Conservation (phyloP, 2,797 vertebrate genomes). For the Arnoldichthys spilopterus region DNA sequence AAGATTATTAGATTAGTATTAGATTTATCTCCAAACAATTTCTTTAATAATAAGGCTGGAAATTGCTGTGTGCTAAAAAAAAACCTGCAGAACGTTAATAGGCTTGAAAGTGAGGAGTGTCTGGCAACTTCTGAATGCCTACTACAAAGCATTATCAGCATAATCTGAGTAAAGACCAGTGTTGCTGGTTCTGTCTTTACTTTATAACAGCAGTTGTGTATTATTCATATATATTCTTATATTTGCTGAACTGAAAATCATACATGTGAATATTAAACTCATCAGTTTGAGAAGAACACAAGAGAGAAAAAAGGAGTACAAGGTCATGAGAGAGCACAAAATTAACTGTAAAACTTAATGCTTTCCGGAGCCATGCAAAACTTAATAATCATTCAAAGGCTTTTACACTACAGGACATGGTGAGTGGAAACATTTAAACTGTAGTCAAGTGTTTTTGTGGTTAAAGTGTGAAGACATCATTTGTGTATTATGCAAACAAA, state of each 20-base stretch:
- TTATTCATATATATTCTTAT: not conserved
- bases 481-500: not conserved
- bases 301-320: too few relatives aligned
- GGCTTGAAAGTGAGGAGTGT: not conserved
- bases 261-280: not conserved
- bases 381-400: not conserved
- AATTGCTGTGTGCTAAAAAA: too few relatives aligned
- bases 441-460: not conserved
- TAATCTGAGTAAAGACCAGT: too few relatives aligned
- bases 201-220: not conserved
- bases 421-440: not conserved
- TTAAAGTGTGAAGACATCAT: conserved; percentile 2
- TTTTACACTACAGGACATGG: not conserved
- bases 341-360: too few relatives aligned
- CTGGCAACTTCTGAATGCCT: not conserved
- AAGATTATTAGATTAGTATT: too few relatives aligned
- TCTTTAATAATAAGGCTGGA: too few relatives aligned
- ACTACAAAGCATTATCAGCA: not conserved
- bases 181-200: not conserved
- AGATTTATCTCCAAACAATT: too few relatives aligned
- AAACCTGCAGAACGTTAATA: not conserved
- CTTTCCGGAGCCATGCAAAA: not conserved
- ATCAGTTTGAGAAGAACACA: not conserved
- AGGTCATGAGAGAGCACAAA: not conserved
- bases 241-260: too few relatives aligned